A percentile compares a stretch with the other conserved stretches of the same genome.
Conservation (phyloP, 2,797 vertebrate species). For the Coluber constrictor region DNA sequence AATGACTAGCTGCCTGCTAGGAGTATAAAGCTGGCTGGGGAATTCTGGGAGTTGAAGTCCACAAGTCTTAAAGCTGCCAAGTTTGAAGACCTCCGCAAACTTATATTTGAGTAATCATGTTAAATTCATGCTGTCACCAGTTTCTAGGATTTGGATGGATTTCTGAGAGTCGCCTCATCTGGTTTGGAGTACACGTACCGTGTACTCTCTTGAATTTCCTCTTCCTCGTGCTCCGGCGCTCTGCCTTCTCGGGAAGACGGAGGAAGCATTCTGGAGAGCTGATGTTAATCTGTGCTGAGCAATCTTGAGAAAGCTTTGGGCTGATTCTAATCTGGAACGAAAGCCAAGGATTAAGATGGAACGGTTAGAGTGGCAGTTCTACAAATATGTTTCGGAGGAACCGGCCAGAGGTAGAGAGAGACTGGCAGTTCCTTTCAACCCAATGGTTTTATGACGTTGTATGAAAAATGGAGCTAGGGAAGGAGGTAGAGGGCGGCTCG, state of each 20-base stretch:
- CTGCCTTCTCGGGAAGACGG: neutral
- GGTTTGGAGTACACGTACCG: neutral
- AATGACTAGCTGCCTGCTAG: no score
- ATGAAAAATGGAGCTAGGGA: neutral
- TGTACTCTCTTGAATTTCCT: no score
- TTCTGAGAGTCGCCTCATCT: neutral
- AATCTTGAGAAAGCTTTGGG: conserved; percentile 16
- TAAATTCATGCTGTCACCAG: no score
- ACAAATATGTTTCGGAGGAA: neutral
- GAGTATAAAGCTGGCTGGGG: no score
- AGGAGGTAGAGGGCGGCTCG: no score
- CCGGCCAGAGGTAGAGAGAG: no score
- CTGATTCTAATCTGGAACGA: conserved; percentile 30
- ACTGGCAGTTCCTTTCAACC: neutral
- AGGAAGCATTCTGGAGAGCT: conserved; percentile 1
- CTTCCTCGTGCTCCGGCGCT: neutral
- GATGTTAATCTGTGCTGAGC: conserved; percentile 2
- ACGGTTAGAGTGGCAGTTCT: neutral
- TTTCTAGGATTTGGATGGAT: neutral
- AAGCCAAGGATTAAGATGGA: conserved; percentile 15
- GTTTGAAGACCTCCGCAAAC: no score
- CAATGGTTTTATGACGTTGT: neutral
- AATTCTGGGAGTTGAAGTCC: no score
- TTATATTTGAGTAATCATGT: neutral
- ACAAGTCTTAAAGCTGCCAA: no score